phyloP scores from a whole-genome alignment of 1,140 invertebrate species.

The Pseudomyrmex gracilis region DNA sequence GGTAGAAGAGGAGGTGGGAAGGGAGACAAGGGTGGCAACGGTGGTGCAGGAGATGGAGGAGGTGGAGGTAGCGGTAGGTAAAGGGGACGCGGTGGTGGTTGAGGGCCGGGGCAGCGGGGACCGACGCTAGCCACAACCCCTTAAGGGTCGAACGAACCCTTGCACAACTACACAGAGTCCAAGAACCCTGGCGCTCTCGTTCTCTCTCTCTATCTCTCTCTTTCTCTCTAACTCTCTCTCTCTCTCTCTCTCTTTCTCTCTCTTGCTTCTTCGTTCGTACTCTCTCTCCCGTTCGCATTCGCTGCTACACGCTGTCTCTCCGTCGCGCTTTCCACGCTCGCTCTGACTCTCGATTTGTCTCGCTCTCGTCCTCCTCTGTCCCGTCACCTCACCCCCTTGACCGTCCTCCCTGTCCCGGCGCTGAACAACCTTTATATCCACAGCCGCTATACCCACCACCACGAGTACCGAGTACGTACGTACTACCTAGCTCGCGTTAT shows the following conservation, averaged over 20 bases:
- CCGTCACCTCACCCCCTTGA: constrained; percentile 40
- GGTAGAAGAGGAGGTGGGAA: constrained; percentile 61
- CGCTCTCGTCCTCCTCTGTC: constrained; percentile 61
- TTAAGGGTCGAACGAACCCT: constrained; percentile 86
- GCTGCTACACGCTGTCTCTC: constrained; percentile 52
- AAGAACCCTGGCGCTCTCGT: constrained; percentile 67
- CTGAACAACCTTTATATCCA: constrained; percentile 84
- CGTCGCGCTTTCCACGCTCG: constrained; percentile 48
- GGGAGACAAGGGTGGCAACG: constrained; percentile 43
- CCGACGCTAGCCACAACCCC: constrained; percentile 85
- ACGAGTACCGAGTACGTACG: constrained; percentile 71
- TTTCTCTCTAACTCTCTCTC: constrained; percentile 37
- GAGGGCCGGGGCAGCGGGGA: constrained; percentile 73
- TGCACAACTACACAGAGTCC: constrained; percentile 80
- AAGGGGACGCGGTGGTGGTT: constrained; percentile 70
- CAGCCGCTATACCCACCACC: constrained; percentile 79
- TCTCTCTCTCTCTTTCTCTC: constrained; percentile 32
- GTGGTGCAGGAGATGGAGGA: constrained; percentile 65
- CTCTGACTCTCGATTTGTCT: constrained; percentile 56
- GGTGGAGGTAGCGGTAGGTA: constrained; percentile 68
- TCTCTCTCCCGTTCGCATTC: constrained; percentile 50
- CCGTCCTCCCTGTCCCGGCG: constrained; percentile 42
- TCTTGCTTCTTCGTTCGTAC: constrained; percentile 29
- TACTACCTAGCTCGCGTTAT: constrained; percentile 76
- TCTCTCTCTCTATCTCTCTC: constrained; percentile 27